A percentile compares a stretch with the other conserved stretches of the same genome.
These are phyloP conservation scores for Dermolepida albohirtum DNA, from an alignment of 2,888 invertebrate genomes.

Conservation along the genomic window DNA sequence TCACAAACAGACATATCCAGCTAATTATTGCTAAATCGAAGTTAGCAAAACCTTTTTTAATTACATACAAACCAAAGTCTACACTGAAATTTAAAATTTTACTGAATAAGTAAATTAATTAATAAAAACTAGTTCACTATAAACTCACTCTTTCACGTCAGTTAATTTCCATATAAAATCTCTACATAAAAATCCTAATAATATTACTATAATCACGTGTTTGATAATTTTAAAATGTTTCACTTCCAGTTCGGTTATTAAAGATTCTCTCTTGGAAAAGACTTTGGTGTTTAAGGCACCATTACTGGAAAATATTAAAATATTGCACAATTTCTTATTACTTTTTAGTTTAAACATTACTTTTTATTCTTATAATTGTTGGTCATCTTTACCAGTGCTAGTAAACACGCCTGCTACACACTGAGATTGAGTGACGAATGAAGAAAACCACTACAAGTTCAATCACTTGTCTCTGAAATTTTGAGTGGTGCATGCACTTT, in stretches of 20 bases:
- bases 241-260: constrained; percentile 82
- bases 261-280: constrained; percentile 80
- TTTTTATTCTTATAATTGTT: too few species aligned
- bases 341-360: too few species aligned
- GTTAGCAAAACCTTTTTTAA: constrained; percentile 71
- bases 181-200: constrained; percentile 59
- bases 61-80: constrained; percentile 71
- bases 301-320: background rate
- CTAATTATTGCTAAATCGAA: constrained; percentile 66
- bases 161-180: constrained; percentile 74
- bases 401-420: too few species aligned
- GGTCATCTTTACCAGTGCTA: too few species aligned
- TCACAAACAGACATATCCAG: constrained; percentile 43
- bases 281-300: constrained; percentile 69
- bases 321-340: too few species aligned
- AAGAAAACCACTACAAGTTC: too few species aligned
- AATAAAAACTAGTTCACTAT: constrained; percentile 41
- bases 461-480: too few species aligned
- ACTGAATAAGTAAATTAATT: background rate
- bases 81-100: constrained; percentile 61
- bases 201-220: constrained; percentile 84
- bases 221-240: constrained; percentile 87
- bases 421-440: too few species aligned
- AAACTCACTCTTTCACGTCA: constrained; percentile 81
- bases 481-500: too few species aligned